These are phyloP conservation scores for Caenorhabditis sinica DNA, from an alignment of 2,888 invertebrate species.

Conservation along the genomic window DNA sequence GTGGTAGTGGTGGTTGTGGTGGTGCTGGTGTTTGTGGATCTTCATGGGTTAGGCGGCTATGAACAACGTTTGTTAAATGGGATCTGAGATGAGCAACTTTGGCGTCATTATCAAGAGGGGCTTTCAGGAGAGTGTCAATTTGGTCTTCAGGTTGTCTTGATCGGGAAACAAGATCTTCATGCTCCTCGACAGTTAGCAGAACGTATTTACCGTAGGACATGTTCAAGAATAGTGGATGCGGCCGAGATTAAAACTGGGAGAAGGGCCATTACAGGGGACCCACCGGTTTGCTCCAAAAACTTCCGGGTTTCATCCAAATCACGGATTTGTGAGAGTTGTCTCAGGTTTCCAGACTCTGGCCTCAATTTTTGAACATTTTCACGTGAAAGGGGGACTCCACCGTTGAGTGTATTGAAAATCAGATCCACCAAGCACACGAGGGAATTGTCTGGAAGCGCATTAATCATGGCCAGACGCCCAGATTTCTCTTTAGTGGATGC, in stretches of 20 bases:
- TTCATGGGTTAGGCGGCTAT: not conserved
- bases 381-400: not conserved
- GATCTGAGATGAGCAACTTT: constrained; percentile 7
- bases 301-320: constrained; percentile 3
- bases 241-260: constrained; percentile 24
- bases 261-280: not conserved
- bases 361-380: not conserved
- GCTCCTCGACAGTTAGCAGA: constrained; percentile 15
- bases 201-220: constrained; percentile 52
- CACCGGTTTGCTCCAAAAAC: constrained; percentile 36
- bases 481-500: not conserved
- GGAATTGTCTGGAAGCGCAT: not conserved
- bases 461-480: not conserved
- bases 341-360: constrained; percentile 1
- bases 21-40: not conserved
- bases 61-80: not conserved
- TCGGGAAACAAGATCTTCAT: constrained; percentile 5
- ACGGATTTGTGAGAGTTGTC: not conserved
- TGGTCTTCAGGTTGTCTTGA: not conserved
- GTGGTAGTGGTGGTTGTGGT: not conserved
- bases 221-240: constrained; percentile 26
- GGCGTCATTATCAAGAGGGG: constrained; percentile 8
- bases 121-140: not conserved
- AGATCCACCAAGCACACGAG: not conserved
- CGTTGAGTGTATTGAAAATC: not conserved